These are phyloP conservation scores for Prinia subflava DNA, from an alignment of 2,113 vertebrate genomes.

Conservation along the genomic window DNA sequence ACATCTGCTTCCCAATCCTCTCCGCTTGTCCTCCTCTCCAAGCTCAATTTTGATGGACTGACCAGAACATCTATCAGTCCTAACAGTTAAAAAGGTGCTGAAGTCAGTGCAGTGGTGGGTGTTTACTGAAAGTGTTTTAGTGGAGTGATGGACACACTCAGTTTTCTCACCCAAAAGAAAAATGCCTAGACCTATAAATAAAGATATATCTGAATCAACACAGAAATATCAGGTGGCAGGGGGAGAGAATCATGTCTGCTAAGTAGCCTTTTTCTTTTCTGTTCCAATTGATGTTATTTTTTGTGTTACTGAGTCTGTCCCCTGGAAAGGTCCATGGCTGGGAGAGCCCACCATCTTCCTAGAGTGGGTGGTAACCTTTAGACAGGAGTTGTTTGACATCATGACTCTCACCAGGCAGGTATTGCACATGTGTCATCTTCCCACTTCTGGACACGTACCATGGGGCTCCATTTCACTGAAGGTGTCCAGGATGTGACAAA, in stretches of 20 bases:
- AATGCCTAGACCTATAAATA: neutral
- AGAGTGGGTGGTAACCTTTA: neutral
- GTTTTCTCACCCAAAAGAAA: neutral
- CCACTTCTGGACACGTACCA: neutral
- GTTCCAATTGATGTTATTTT: neutral
- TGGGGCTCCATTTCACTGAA: neutral
- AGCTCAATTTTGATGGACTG: neutral
- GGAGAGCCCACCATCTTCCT: neutral
- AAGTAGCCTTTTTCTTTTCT: neutral
- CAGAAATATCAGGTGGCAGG: neutral
- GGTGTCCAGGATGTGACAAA: neutral
- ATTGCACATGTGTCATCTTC: neutral
- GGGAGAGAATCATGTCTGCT: neutral
- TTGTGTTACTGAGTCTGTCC: neutral
- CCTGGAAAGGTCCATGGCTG: neutral
- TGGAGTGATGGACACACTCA: neutral
- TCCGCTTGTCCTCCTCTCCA: neutral
- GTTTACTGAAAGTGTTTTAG: neutral
- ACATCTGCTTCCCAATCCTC: neutral
- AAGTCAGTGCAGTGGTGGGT: neutral
- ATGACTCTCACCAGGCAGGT: neutral
- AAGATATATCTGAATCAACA: neutral
- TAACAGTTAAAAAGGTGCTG: neutral
- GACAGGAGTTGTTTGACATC: neutral
- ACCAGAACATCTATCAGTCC: neutral